phyloP scores from a whole-genome alignment of 2,888 invertebrate species.

The Rhodophaea formosa region DNA sequence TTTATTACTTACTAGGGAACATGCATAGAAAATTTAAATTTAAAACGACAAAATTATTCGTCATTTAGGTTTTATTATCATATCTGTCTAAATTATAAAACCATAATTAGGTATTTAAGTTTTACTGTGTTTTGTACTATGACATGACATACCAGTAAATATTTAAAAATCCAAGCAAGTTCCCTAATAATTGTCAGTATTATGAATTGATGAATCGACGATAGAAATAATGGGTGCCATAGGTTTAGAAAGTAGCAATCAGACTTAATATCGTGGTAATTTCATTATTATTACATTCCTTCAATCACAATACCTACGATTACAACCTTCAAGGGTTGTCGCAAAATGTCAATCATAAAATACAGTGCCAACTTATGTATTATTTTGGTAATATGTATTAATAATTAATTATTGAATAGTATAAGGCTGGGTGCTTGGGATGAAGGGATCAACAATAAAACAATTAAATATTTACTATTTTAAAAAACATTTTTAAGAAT shows the following conservation, averaged over 20 bases:
- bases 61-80: too few relatives aligned
- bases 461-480: too few relatives aligned
- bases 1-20: conserved; percentile 50
- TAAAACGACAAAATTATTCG: not conserved
- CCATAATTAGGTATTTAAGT: too few relatives aligned
- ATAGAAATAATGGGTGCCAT: conserved; percentile 55
- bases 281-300: not conserved
- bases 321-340: not conserved
- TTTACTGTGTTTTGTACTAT: too few relatives aligned
- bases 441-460: not conserved
- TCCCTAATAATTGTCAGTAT: conserved; percentile 47
- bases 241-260: conserved; percentile 28
- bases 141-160: too few relatives aligned
- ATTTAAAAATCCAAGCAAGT: not conserved
- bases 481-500: too few relatives aligned
- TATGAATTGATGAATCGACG: conserved; percentile 39
- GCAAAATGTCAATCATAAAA: not conserved
- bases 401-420: not conserved
- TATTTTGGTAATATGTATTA: not conserved
- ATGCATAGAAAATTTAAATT: not conserved
- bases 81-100: too few relatives aligned
- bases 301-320: not conserved
- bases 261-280: not conserved
- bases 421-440: not conserved
- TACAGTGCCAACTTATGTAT: not conserved